Evolutionary conservation across 2,888 invertebrate species (phyloP).

Genomic region (Platycheirus albimanus): DNA sequence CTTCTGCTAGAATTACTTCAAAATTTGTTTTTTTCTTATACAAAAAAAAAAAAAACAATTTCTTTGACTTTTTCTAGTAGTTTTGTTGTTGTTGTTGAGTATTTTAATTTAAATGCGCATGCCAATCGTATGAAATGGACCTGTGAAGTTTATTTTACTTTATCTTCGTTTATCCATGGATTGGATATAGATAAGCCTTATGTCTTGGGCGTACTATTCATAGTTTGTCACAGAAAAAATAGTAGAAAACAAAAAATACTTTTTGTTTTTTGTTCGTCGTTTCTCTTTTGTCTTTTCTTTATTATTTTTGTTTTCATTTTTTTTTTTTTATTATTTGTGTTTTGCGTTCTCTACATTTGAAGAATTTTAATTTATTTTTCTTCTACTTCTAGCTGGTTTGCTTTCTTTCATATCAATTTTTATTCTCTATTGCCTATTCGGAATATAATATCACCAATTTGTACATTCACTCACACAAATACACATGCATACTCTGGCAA

Average conservation of each 20-base stretch:
- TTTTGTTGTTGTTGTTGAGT: slow-evolving; percentile 24
- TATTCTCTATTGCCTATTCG: slow-evolving; percentile 66
- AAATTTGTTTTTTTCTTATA: slow-evolving; percentile 25
- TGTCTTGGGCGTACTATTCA: slow-evolving; percentile 44
- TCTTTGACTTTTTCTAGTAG: slow-evolving; percentile 16
- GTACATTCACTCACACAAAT: slow-evolving; percentile 19
- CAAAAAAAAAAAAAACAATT: not conserved
- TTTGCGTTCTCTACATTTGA: slow-evolving; percentile 27
- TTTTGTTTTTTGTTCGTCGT: slow-evolving; percentile 15
- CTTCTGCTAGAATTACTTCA: slow-evolving; percentile 62
- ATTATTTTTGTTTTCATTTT: slow-evolving; percentile 40
- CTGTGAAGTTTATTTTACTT: slow-evolving; percentile 10
- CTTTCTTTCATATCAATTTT: slow-evolving; percentile 67
- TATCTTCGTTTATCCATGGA: slow-evolving; percentile 11
- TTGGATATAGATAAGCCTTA: slow-evolving; percentile 33
- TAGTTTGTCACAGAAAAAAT: slow-evolving; percentile 38
- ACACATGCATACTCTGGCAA: not conserved
- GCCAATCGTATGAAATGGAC: slow-evolving; percentile 65
- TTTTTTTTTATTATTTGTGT: not conserved
- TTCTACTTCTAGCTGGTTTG: slow-evolving; percentile 31
- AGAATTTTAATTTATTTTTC: slow-evolving; percentile 54
- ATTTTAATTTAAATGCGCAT: slow-evolving; percentile 70
- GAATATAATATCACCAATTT: slow-evolving; percentile 60
- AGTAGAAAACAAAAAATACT: not conserved
- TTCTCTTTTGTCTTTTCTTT: slow-evolving; percentile 37